Evolutionary conservation across 2,888 invertebrate genomes (phyloP).

Genomic region (Drepanosiphum platanoidis): DNA sequence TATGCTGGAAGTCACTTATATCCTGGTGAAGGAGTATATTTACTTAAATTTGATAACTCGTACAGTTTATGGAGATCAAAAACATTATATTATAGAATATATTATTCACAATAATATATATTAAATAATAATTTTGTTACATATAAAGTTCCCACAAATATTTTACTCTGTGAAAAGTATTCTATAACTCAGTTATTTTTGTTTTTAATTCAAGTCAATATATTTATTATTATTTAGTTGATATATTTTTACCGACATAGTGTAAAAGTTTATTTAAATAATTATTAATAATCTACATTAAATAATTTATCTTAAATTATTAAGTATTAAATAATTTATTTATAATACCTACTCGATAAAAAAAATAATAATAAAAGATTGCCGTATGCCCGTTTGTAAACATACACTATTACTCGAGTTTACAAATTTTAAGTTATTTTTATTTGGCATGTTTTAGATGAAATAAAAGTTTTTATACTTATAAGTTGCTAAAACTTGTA

Average conservation of each 20-base stretch:
- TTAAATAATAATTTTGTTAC: background rate
- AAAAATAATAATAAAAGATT: background rate
- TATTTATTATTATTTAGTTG: no score
- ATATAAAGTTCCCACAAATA: background rate
- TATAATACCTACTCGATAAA: background rate
- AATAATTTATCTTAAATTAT: background rate
- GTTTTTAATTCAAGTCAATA: slow-evolving; percentile 9
- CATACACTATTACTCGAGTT: background rate
- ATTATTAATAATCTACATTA: background rate
- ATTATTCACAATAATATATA: slow-evolving; percentile 84
- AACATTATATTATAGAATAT: slow-evolving; percentile 98
- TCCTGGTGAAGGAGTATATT: slow-evolving; percentile 96
- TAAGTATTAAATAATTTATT: no score
- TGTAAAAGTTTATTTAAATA: no score
- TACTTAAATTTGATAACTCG: slow-evolving; percentile 98
- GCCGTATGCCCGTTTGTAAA: background rate
- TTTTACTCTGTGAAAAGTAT: background rate
- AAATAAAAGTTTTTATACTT: no score
- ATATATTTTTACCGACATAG: no score
- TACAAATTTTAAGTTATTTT: no score
- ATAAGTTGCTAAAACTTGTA: no score
- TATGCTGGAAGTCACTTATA: slow-evolving; percentile 97
- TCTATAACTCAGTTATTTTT: background rate
- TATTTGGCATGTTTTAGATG: no score
- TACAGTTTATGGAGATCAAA: slow-evolving; percentile 99